Percentiles rank a stretch among this genome's conserved stretches.
phyloP scores from a whole-genome alignment of 2,888 invertebrate genomes.

The Sarcophaga carnaria region DNA sequence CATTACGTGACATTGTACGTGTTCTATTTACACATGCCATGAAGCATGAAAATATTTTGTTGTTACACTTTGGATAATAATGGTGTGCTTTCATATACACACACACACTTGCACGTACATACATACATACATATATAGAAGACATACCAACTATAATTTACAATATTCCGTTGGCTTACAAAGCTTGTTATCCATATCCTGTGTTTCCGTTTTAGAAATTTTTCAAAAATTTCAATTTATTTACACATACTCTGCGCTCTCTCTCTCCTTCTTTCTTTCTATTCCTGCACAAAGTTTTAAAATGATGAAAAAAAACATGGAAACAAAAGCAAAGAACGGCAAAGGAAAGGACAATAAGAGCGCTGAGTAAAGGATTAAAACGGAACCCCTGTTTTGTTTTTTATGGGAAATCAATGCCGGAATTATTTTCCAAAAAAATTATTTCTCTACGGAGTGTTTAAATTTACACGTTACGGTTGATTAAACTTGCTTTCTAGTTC shows the following conservation, averaged over 20 bases:
- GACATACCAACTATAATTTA: slow-evolving; percentile 24
- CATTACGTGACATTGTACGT: slow-evolving; percentile 55
- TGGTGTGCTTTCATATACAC: slow-evolving; percentile 27
- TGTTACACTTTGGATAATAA: slow-evolving; percentile 49
- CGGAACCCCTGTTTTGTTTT: too few relatives aligned
- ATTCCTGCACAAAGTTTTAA: neutral
- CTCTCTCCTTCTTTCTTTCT: slow-evolving; percentile 8
- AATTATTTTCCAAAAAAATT: too few relatives aligned
- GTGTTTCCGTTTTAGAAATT: slow-evolving; percentile 56
- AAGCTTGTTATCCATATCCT: slow-evolving; percentile 60
- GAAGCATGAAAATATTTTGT: slow-evolving; percentile 55
- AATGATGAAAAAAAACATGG: neutral
- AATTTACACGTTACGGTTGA: too few relatives aligned
- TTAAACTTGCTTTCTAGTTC: too few relatives aligned
- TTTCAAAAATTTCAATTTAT: slow-evolving; percentile 50
- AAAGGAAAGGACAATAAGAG: neutral
- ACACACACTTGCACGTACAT: neutral
- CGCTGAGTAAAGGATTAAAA: too few relatives aligned
- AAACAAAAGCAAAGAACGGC: neutral
- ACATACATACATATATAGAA: slow-evolving; percentile 1
- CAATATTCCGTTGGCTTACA: slow-evolving; percentile 46
- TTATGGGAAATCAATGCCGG: too few relatives aligned
- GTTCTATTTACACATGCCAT: slow-evolving; percentile 49
- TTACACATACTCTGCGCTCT: neutral
- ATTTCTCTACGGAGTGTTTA: too few relatives aligned